Conservation (phyloP, 1,140 invertebrate genomes). For the Nasonia longicornis region DNA sequence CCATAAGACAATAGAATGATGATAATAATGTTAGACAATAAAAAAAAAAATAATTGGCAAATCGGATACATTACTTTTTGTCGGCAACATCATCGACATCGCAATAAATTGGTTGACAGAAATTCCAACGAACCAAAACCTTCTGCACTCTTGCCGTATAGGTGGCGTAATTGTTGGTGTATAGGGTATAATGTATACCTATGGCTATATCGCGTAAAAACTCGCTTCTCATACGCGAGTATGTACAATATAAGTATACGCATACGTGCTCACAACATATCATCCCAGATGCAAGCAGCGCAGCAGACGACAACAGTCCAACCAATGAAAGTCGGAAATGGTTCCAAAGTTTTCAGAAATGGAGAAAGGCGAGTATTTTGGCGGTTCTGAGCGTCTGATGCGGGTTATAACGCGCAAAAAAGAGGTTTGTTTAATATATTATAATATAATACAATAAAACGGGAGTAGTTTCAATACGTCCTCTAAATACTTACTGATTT, state of each 20-base stretch:
- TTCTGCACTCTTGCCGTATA: background rate
- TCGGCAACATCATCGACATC: conserved; percentile 18
- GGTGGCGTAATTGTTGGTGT: too few species aligned
- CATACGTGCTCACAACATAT: too few species aligned
- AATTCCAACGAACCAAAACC: background rate
- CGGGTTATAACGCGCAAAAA: background rate
- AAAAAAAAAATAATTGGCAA: background rate
- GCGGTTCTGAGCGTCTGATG: conserved; percentile 1
- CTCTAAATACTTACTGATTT: background rate
- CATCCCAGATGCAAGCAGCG: too few species aligned
- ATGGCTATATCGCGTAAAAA: too few species aligned
- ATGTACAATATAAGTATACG: too few species aligned
- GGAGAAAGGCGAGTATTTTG: conserved; percentile 2
- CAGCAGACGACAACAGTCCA: conserved; percentile 8
- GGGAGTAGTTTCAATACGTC: too few species aligned
- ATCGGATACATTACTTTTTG: conserved; percentile 21
- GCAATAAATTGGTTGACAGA: background rate
- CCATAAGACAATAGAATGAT: background rate
- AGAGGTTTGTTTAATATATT: background rate
- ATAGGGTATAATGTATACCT: too few species aligned
- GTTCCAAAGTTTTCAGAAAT: background rate
- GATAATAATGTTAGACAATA: background rate
- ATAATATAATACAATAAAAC: background rate
- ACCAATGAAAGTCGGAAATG: conserved; percentile 22
- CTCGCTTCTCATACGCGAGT: too few species aligned